Percentiles rank a stretch among this genome's conserved stretches.
Evolutionary conservation across 2,797 vertebrate species (phyloP).

Genomic region (Margarornis squamiger): DNA sequence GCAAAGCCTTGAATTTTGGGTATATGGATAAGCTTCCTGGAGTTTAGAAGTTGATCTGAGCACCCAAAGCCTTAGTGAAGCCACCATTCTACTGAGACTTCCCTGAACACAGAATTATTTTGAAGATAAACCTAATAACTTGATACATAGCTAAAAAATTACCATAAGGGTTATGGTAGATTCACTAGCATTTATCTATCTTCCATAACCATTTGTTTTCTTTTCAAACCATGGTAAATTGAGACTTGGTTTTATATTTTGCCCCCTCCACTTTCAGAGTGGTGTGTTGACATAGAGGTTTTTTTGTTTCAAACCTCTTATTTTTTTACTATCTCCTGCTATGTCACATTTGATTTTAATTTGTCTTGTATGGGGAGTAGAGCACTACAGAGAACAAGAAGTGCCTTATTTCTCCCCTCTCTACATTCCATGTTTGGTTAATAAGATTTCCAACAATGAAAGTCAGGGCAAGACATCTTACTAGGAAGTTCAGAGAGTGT

Average conservation of each 20-base stretch:
- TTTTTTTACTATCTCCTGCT: background rate
- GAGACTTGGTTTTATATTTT: background rate
- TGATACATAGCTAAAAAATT: background rate
- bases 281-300: background rate
- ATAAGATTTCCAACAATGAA: background rate
- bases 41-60: background rate
- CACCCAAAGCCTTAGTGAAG: background rate
- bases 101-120: background rate
- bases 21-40: background rate
- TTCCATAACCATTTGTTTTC: background rate
- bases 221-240: background rate
- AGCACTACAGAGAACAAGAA: background rate
- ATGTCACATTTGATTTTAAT: background rate
- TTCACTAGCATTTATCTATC: background rate
- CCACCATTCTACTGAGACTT: background rate
- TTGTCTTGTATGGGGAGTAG: background rate
- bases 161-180: background rate
- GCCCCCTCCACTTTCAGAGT: background rate
- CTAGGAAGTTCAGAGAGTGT: background rate
- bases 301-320: background rate
- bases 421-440: background rate
- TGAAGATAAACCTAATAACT: background rate
- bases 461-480: background rate
- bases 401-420: background rate
- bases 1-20: background rate